Base-by-base conservation (phyloP, 92 coral and sea anemone species). In the Zoanthus sansibaricus region DNA sequence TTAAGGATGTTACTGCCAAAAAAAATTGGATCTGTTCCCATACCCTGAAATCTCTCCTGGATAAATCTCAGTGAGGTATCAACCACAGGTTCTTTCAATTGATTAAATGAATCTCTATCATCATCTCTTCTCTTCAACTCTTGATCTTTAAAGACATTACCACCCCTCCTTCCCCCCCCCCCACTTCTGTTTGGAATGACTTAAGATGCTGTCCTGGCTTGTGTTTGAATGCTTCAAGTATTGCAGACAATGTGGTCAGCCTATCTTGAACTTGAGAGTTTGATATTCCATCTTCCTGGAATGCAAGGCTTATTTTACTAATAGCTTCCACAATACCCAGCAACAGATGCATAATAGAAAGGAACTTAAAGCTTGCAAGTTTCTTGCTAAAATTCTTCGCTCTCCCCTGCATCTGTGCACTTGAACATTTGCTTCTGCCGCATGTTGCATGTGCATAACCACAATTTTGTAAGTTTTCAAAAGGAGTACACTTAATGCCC, bases 121-220 rank as follows among this genome's bases (percentile, higher is more conserved):
- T 5, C 71, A 66, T 66, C 33, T 6, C 80, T 84, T 84, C n/a
- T n/a, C n/a, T 72, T 8, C 10, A 84, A 80, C 88, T 84, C 88
- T 84, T 46, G 20, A 46, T 78, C 68, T 83, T 84, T 72, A 86
- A 72, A 72, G 1, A 7, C 46, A 83, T 18, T 86, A 64, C 66
- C 88, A 75, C 56, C 88, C 88, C 83, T n/a, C n/a, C n/a, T n/a
- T n/a, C n/a, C n/a, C n/a, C n/a, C n/a, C 56, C 88, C 88, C 83
- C 80, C 17, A 72, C 88, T 72, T 71, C 88, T 9, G 70, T 49
- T 31, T 51, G 88, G 48, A 84, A 83, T 7, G 71, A 84, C 80
- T 84, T 21, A 73, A 73, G 80, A 6, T 73, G 80, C 52, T 84
- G 71, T 2, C 88, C 79, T 1, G 80, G 71, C 72, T 71, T 83